Base-by-base conservation (phyloP, 2,888 invertebrate genomes). In the Pseudococcus viburni region DNA sequence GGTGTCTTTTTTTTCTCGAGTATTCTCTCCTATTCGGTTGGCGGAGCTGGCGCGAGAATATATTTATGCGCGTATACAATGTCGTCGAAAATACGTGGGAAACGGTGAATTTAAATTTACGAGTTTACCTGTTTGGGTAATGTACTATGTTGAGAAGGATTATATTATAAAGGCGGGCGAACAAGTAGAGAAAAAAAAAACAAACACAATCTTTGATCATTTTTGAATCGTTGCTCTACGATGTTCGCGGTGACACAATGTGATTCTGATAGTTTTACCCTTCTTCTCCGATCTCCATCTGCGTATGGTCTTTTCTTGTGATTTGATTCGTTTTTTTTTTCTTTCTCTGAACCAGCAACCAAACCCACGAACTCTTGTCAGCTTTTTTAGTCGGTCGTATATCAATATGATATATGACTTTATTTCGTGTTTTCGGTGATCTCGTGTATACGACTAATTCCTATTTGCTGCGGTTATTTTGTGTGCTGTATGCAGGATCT, bases 21-120 rank as follows among this genome's bases (percentile, higher is more conserved):
- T 42, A 6, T 12, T 73, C n/a, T 73, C 33, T 33, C 12, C 19
- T 19, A 19, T 19, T 19, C 19, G 5, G 19, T 33, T 33, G 26
- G 26, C 26, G 26, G 26, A 33, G 59, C 19, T 51, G 15, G 5
- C 19, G 26, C 26, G 26, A 12, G 26, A 68, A 42, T 42, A 19
- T 42, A 80, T 80, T 33, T 42, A 80, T 42, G 46, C 80, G 85
- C 59, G 85, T 6, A 85, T 85, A 85, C 85, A 85, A 85, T 85
- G 85, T 85, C 85, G 59, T 85, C 85, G 59, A 85, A 85, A 85
- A 85, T 85, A 85, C 85, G 85, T 85, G 85, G 85, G 85, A 85
- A 85, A 85, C 51, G 85, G 85, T 48, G 85, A 59, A 85, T 55
- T 51, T 64, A 85, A 85, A 85, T 85, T 84, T 85, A 59, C 85